A percentile compares a stretch with the other conserved stretches of the same genome.
These are phyloP conservation scores for Lerista edwardsae DNA, from an alignment of 2,797 vertebrate genomes.

Conservation along the genomic window DNA sequence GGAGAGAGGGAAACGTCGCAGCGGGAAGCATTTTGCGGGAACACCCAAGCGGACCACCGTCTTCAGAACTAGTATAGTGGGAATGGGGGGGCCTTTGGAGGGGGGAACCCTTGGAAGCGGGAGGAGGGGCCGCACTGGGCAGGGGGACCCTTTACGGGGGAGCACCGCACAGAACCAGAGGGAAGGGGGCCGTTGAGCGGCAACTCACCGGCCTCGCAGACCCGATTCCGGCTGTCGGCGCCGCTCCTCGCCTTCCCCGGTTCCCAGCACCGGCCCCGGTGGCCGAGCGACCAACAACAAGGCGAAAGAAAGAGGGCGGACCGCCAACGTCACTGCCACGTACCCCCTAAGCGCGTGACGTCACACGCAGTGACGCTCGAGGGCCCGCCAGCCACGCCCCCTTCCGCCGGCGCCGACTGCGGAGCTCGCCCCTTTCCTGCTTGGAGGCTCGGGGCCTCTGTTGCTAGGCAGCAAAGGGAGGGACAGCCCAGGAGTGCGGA, in stretches of 20 bases:
- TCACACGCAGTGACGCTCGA: background rate
- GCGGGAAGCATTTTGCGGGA: background rate
- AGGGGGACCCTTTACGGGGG: background rate
- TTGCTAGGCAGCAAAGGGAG: background rate
- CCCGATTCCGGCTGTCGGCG: background rate
- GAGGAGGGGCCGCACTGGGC: background rate
- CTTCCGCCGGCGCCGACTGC: background rate
- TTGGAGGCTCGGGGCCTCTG: background rate
- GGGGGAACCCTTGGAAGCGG: background rate
- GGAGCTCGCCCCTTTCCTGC: too few species aligned
- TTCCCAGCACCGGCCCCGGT: background rate
- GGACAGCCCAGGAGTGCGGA: background rate
- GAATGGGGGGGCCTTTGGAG: background rate
- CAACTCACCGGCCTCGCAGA: conserved; percentile 1
- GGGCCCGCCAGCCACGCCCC: background rate
- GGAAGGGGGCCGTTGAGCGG: background rate
- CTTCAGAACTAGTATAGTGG: background rate
- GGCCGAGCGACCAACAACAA: background rate
- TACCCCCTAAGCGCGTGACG: conserved; percentile 62
- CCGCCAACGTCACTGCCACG: conserved; percentile 85
- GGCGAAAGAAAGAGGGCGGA: background rate
- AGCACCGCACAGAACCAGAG: background rate
- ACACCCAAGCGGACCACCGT: background rate
- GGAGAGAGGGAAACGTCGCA: background rate
- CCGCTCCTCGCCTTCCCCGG: background rate